Evolutionary conservation across 2,113 vertebrate genomes (phyloP).

Genomic region (Theristicus caerulescens): DNA sequence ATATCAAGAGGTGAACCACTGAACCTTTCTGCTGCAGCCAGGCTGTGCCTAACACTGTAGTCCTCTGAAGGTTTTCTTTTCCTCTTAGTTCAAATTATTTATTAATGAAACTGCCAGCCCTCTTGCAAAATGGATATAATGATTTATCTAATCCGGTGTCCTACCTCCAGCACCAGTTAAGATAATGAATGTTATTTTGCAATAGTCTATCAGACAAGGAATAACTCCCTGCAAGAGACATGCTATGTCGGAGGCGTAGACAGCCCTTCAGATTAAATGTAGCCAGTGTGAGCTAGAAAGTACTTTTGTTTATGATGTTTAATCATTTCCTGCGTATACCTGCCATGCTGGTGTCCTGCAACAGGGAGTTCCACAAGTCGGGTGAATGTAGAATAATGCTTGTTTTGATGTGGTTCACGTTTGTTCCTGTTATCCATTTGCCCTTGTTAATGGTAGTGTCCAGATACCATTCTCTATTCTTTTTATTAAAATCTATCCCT

Average conservation of each 20-base stretch:
- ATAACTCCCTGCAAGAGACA: constrained; percentile 2
- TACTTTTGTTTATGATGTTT: not conserved
- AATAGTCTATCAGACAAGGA: constrained; percentile 41
- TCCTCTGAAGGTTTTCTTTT: not conserved
- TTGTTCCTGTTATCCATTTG: not conserved
- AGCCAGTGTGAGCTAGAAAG: not conserved
- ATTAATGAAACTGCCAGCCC: constrained; percentile 17
- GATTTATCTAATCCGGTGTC: constrained; percentile 26
- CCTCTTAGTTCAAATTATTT: not conserved
- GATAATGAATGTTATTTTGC: constrained; percentile 63
- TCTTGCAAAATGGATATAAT: constrained; percentile 56
- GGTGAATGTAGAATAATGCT: not conserved
- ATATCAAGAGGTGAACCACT: not conserved
- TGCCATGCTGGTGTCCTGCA: not conserved
- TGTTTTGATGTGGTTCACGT: not conserved
- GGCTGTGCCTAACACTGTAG: not conserved
- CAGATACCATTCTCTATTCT: not conserved
- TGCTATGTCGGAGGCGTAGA: not conserved
- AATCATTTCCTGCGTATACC: not conserved
- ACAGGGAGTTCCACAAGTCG: not conserved
- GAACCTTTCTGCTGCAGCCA: not conserved
- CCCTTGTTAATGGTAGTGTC: not conserved
- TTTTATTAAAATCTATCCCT: not conserved
- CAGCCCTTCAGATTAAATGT: not conserved
- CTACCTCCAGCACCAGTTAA: constrained; percentile 23